A percentile compares a stretch with the other conserved stretches of the same genome.
Evolutionary conservation across 2,888 invertebrate species (phyloP).

Genomic region (Synergus japonicus): DNA sequence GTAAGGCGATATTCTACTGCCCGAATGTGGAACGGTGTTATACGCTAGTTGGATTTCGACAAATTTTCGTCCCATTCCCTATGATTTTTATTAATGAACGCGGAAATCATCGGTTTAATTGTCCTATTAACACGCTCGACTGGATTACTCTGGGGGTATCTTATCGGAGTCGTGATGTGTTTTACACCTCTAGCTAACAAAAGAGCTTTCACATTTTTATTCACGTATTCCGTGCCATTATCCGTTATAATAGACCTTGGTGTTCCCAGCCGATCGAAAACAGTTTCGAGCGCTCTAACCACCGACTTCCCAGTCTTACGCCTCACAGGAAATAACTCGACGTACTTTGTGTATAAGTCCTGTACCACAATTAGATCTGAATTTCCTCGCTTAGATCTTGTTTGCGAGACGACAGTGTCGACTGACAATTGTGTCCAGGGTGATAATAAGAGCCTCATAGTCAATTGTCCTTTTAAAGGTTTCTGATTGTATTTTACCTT

Average conservation of each 20-base stretch:
- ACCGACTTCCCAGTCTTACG: neutral
- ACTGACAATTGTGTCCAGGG: too few species aligned
- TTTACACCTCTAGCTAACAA: too few species aligned
- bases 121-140: neutral
- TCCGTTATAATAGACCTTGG: neutral
- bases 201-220: neutral
- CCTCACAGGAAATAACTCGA: neutral
- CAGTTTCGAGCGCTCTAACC: neutral
- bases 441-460: too few species aligned
- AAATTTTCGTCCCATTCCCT: neutral
- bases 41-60: neutral
- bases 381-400: too few species aligned
- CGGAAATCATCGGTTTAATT: neutral
- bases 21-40: neutral
- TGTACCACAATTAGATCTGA: too few species aligned
- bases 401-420: too few species aligned
- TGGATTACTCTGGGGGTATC: neutral
- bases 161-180: neutral
- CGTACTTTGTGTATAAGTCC: too few species aligned
- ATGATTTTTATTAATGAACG: neutral
- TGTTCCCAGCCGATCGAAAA: constrained; percentile 33
- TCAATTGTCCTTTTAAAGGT: too few species aligned
- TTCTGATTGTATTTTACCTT: too few species aligned
- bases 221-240: neutral
- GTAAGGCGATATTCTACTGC: too few species aligned